These are phyloP conservation scores for Macropis europaea DNA, from an alignment of 2,888 invertebrate species.

Conservation along the genomic window DNA sequence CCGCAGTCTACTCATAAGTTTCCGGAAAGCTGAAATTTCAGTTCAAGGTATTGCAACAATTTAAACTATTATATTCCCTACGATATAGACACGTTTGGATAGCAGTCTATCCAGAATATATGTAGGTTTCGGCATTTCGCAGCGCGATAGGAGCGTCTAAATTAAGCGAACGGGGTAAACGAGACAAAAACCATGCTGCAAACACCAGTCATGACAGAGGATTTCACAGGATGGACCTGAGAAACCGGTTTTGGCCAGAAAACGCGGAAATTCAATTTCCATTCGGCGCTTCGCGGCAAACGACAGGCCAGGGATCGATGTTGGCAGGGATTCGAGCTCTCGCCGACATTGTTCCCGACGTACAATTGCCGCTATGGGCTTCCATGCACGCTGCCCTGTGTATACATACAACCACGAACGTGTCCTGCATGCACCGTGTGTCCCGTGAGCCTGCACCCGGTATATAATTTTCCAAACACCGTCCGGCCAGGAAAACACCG, in stretches of 20 bases:
- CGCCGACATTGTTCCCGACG: constrained; percentile 34
- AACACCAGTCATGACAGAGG: constrained; percentile 3
- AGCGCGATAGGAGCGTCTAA: no score
- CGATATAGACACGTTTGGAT: no score
- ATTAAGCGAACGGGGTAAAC: neutral
- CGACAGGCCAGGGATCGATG: constrained; percentile 54
- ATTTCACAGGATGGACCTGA: constrained; percentile 15
- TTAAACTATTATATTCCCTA: no score
- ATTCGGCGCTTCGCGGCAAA: constrained; percentile 32
- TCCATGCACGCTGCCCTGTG: neutral
- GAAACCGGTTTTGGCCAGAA: constrained; percentile 21
- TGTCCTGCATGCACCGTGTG: constrained; percentile 26
- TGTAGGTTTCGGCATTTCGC: neutral
- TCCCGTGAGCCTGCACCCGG: constrained; percentile 1
- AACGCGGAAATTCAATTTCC: constrained; percentile 53
- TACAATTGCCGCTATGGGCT: constrained; percentile 28
- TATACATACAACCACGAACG: constrained; percentile 22
- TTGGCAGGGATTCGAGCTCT: constrained; percentile 45
- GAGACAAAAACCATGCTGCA: neutral
- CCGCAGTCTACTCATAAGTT: no score
- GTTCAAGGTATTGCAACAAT: no score
- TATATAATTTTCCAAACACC: constrained; percentile 41
- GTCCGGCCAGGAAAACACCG: constrained; percentile 26
- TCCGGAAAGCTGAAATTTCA: no score
- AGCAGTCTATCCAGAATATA: no score